Base-by-base conservation (phyloP, 2,113 vertebrate genomes). In the Chionodraco myersi region DNA sequence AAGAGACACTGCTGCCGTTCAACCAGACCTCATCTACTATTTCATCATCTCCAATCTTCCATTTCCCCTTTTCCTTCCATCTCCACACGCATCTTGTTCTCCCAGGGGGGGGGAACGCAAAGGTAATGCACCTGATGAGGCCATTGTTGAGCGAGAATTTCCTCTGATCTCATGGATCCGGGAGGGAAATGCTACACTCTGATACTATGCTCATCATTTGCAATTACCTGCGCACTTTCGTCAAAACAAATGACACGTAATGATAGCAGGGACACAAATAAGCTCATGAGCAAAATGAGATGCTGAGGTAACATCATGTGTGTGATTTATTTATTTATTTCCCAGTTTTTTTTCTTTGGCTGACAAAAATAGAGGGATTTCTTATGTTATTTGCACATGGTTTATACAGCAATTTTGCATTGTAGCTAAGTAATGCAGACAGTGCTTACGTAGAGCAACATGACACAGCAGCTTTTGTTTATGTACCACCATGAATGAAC, bases 181-280 rank as follows among this genome's bases (percentile, higher is more conserved):
- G 30, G 30, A 41, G 21, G 51, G 16, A 72, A 68, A 62, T 59
- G 34, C 36, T 7, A 10, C 10, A 59, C 18, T 15, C 6, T n/a
- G 23, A 68, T n/a, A 78, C 51, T 66, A 78, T 51, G 65, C 23
- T 76, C 66, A 77, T 80, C 23, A 85, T 79, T 74, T 68, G 58
- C 63, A 81, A 82, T 89, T 84, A 81, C 60, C 65, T 67, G 72
- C 4, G 10, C 14, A 56, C 59, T 62, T 53, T 73, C 41, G 45
- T 77, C n/a, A 16, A 71, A 82, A 85, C 44, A 79, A 88, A 89
- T 79, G 23, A 53, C 75, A 61, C 73, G 45, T 80, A 82, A 83
- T 72, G 72, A 79, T 34, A 44, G 47, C 7, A 10, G 54, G 30
- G 23, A 10, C 56, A 72, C 62, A 75, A 85, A 56, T 15, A 57